Evolutionary conservation across 2,113 vertebrate species (phyloP), one percentile per base, ranked within the genome.

Genomic region (Taurulus bubalis): DNA sequence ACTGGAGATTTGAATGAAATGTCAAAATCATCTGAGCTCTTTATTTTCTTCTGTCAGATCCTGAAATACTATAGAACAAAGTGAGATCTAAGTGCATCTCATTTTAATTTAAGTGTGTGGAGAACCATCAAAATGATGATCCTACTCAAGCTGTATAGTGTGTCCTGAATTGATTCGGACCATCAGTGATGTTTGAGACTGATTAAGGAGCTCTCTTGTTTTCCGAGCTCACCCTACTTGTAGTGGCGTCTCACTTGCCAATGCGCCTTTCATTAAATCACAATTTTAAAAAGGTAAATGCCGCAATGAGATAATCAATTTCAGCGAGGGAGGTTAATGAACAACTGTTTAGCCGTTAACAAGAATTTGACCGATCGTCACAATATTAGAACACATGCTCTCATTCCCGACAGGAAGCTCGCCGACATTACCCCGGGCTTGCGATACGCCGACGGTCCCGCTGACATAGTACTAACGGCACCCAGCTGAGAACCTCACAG

Each of bases 41-140:
- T 45, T 28, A 24, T 15, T 68, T 75, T 24, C 15, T 34, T 67
- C 51, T 22, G 56, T 45, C 16, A 22, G 28, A 40, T 30, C 18
- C 4, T 26, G 11, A 68, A 77, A 76, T 32, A 58, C 22, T 22
- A 24, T 34, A 38, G 71, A 47, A 28, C 62, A 38, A 26, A 78
- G 60, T 55, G 26, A 15, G 24, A 32, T 28, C 32, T 26, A 20
- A 63, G 55, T 9, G 70, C 11, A 4, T 64, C 55, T 15, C 45
- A 58, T 53, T 6, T 74, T n/a, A 20, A 40, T 26, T 66, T 8
- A 18, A 42, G 64, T 3, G 3, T 26, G 36, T 65, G 0, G 45
- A 71, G 71, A 47, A 24, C 51, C 66, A 36, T 87, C 49, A 34
- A 22, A 75, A 16, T 74, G 80, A 73, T 34, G 51, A 38, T 69